Base-by-base conservation (phyloP, 2,888 invertebrate species). In the Scelioninae gen. 2 region DNA sequence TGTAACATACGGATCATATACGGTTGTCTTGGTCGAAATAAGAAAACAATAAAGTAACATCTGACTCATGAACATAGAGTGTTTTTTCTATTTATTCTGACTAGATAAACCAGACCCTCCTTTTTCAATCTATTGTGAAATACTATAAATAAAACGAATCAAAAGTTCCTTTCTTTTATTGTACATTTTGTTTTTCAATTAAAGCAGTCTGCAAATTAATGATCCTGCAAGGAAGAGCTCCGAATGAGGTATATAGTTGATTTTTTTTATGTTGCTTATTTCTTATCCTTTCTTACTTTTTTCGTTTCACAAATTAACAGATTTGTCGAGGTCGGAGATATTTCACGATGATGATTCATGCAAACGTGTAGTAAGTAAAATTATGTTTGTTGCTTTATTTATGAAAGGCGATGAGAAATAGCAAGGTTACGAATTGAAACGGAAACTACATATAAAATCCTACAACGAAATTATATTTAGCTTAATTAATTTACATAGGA, bases 31-130 rank as follows among this genome's bases (percentile, higher is more conserved):
- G 73, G 22, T 69, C 68, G 58, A 72, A 71, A 53, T 69, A 25
- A 73, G 69, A 71, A 75, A 73, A 73, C 67, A 75, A 76, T 73
- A 73, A 76, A 75, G 68, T 67, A 68, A 73, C 73, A 70, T 71
- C 73, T 73, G 73, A 76, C 73, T 73, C 73, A 71, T 73, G 50
- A 64, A 55, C 37, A 43, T 52, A 73, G 65, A 68, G 75, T 75
- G 72, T 69, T 75, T 72, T 72, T 75, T 61, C 48, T 70, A 65
- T 64, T 68, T 70, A 60, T 74, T 73, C 39, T 41, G 41, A 69
- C 60, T 69, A 69, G 55, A 60, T 48, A 58, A 74, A 58, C 73
- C 73, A 69, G 65, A 57, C 69, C 73, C 68, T 74, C 68, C 68
- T 68, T 73, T 68, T 61, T 46, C n/a, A 28, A 18, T 10, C 16